Base-by-base conservation (phyloP, 2,113 vertebrate genomes). In the Sander lucioperca region DNA sequence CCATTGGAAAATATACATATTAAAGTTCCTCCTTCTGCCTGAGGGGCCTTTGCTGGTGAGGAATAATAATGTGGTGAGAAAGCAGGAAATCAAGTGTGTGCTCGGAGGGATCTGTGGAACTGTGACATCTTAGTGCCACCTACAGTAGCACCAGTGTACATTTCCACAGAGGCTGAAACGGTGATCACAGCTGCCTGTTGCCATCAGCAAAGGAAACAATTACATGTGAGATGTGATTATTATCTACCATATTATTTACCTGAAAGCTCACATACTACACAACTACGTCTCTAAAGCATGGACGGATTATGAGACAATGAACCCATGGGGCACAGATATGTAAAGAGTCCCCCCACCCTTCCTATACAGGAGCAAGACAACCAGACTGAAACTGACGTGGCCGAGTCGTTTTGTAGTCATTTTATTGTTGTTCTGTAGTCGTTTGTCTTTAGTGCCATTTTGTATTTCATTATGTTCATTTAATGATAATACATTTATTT, bases 1-100 rank as follows among this genome's bases (percentile, higher is more conserved):
- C 82, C 50, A 33, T 54, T 65, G 76, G 66, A 91, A 75, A 85
- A 91, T 75, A 83, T 77, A 84, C 82, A 82, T 86, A 84, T 82
- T 84, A 80, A 91, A 79, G 75, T 78, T 79, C 19, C 43, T 77
- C 58, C 76, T 66, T 71, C 73, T 80, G 82, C 84, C 84, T 76
- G 15, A 77, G 53, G 85, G 57, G 70, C 58, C 64, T 79, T 39
- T 67, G 62, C 74, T 69, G 68, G 67, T 53, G 43, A 62, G 72
- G 68, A 84, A 86, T 74, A 75, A 59, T 80, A 53, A 77, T 80
- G 39, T 45, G 58, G 45, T 48, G 59, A 79, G 43, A 36, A 68
- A 45, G 39, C 53, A 48, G n/a, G 77, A 62, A 79, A 47, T 67
- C 23, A 57, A 53, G 23, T 43, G 65, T 53, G 33, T 64, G 30